Evolutionary conservation across 2,888 invertebrate species (phyloP).

Genomic region (Lysandra bellargus): DNA sequence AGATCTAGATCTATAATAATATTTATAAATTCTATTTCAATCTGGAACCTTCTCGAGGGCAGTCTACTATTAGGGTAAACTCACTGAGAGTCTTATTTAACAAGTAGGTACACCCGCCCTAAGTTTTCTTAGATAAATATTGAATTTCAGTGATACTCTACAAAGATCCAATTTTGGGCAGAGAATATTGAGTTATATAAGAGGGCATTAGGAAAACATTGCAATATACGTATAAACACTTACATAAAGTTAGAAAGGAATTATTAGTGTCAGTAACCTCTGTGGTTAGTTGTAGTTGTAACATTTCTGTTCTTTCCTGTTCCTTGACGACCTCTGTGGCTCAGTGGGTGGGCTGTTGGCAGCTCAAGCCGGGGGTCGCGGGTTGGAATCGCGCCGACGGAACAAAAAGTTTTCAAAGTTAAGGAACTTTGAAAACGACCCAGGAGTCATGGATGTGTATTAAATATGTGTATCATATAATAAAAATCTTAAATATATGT

Average conservation of each 20-base stretch:
- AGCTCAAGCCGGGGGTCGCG: too few relatives aligned
- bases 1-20: neutral
- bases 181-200: neutral
- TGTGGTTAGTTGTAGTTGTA: too few relatives aligned
- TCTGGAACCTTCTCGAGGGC: neutral
- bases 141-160: conserved; percentile 2
- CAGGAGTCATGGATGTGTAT: too few relatives aligned
- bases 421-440: too few relatives aligned
- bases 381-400: too few relatives aligned
- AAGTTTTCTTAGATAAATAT: conserved; percentile 13
- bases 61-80: neutral
- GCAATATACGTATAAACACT: neutral
- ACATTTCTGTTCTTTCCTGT: too few relatives aligned
- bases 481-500: too few relatives aligned
- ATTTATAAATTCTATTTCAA: neutral
- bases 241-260: neutral
- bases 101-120: neutral
- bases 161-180: neutral
- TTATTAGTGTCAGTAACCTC: too few relatives aligned
- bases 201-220: neutral
- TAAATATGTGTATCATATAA: too few relatives aligned
- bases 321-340: too few relatives aligned
- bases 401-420: too few relatives aligned
- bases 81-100: conserved; percentile 1
- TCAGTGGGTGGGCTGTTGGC: too few relatives aligned